These are phyloP conservation scores for Anarsia innoxiella DNA, from an alignment of 2,888 invertebrate genomes.

Conservation along the genomic window DNA sequence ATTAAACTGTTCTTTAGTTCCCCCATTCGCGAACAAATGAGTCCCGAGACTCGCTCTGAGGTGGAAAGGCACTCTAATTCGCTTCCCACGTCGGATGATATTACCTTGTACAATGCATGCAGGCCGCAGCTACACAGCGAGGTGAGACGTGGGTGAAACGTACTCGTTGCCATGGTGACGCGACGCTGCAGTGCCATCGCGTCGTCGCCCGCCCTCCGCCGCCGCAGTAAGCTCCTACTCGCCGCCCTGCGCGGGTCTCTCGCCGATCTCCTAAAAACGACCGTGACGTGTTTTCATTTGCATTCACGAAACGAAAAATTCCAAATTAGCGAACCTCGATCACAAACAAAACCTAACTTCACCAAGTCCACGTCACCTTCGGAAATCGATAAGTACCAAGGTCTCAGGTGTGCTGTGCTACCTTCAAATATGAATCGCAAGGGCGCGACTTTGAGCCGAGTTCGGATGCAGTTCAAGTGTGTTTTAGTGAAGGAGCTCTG, in stretches of 20 bases:
- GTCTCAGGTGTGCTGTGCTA: slow-evolving; percentile 8
- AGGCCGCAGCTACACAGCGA: slow-evolving; percentile 41
- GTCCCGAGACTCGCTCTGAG: background rate
- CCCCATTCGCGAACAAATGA: slow-evolving; percentile 8
- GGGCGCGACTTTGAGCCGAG: slow-evolving; percentile 9
- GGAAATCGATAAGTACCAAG: slow-evolving; percentile 12
- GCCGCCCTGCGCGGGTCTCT: slow-evolving; percentile 33
- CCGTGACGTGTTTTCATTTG: slow-evolving; percentile 22
- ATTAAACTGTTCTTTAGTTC: slow-evolving; percentile 1
- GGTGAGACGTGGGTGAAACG: slow-evolving; percentile 40
- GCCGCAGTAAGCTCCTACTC: slow-evolving; percentile 56
- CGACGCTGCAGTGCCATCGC: slow-evolving; percentile 63
- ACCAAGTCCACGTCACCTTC: slow-evolving; percentile 7
- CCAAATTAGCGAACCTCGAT: slow-evolving; percentile 4
- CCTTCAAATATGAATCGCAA: slow-evolving; percentile 10
- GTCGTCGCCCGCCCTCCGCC: slow-evolving; percentile 54
- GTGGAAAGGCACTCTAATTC: slow-evolving; percentile 25
- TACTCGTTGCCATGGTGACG: slow-evolving; percentile 53
- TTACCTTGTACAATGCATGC: slow-evolving; percentile 27
- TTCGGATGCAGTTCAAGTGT: slow-evolving; percentile 68
- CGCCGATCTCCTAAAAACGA: slow-evolving; percentile 18
- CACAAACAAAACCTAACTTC: background rate
- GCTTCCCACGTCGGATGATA: slow-evolving; percentile 23
- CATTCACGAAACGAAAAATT: slow-evolving; percentile 17
- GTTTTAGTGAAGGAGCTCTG: slow-evolving; percentile 41